These are phyloP conservation scores for Cinclus cinclus DNA, from an alignment of 2,113 vertebrate genomes.

Conservation along the genomic window DNA sequence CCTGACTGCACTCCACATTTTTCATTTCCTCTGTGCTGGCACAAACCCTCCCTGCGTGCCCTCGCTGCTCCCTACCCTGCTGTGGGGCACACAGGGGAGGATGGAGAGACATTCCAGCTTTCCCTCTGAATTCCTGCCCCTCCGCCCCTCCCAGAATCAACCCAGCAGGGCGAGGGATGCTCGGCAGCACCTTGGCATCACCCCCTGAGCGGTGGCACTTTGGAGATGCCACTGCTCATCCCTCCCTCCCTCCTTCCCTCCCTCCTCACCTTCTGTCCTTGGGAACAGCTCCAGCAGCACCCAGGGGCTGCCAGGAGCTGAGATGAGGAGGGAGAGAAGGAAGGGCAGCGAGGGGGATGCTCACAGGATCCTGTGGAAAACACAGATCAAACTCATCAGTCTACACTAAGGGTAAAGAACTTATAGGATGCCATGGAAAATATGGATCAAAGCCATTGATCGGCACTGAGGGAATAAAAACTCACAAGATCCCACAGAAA, in stretches of 20 bases:
- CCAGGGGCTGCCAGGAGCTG: background rate
- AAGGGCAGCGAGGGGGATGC: background rate
- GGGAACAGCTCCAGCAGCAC: background rate
- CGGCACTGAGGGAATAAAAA: no score
- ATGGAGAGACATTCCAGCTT: background rate
- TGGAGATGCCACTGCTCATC: fast-evolving
- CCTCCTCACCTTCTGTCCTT: background rate
- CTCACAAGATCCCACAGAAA: fast-evolving
- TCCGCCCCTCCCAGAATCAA: background rate
- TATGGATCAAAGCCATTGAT: background rate
- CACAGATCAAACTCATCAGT: fast-evolving
- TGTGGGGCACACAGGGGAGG: background rate
- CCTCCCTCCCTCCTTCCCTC: background rate
- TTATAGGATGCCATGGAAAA: background rate
- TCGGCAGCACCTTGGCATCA: background rate
- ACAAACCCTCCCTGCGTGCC: fast-evolving
- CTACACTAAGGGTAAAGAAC: fast-evolving
- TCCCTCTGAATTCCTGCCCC: background rate
- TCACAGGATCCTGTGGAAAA: fast-evolving
- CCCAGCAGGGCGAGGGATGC: background rate
- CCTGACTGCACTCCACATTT: background rate
- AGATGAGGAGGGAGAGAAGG: background rate
- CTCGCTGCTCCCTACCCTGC: background rate
- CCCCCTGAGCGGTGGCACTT: fast-evolving
- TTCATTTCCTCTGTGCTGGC: background rate